Percentiles rank a stretch among this genome's conserved stretches.
These are phyloP conservation scores for Onychostoma macrolepis DNA, from an alignment of 2,113 vertebrate species.

Conservation along the genomic window DNA sequence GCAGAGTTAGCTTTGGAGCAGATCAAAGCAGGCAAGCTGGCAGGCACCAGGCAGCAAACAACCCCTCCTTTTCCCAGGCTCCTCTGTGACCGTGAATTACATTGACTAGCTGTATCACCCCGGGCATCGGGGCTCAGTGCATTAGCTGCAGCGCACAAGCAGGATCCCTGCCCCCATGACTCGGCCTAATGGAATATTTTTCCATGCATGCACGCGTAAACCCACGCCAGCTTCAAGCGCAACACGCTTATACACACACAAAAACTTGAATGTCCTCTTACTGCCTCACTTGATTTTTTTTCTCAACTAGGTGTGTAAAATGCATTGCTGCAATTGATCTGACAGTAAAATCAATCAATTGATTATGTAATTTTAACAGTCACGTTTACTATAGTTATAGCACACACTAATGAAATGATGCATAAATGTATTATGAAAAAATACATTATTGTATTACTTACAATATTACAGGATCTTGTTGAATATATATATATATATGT, in stretches of 20 bases:
- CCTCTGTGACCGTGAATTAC: constrained; percentile 44
- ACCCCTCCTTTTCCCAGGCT: constrained; percentile 20
- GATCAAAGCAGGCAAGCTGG: constrained; percentile 15
- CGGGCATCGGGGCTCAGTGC: constrained; percentile 41
- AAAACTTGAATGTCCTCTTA: background rate
- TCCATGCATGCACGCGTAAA: constrained; percentile 17
- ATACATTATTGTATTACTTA: no score
- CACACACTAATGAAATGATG: background rate
- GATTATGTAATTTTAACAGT: background rate
- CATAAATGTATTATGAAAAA: background rate
- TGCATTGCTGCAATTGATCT: background rate
- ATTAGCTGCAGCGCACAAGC: constrained; percentile 46
- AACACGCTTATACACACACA: background rate
- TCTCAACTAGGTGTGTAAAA: background rate
- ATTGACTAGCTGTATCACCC: constrained; percentile 45
- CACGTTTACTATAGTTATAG: background rate
- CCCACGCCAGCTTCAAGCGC: constrained; percentile 6
- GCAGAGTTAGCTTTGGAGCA: constrained; percentile 1
- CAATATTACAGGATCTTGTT: no score
- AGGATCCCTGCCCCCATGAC: constrained; percentile 39
- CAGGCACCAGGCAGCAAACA: constrained; percentile 20
- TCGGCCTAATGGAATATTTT: constrained; percentile 50
- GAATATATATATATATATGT: background rate
- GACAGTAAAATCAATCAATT: background rate
- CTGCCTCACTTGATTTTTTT: constrained; percentile 1